phyloP scores from a whole-genome alignment of 2,113 vertebrate genomes.

The Percina caprodes region DNA sequence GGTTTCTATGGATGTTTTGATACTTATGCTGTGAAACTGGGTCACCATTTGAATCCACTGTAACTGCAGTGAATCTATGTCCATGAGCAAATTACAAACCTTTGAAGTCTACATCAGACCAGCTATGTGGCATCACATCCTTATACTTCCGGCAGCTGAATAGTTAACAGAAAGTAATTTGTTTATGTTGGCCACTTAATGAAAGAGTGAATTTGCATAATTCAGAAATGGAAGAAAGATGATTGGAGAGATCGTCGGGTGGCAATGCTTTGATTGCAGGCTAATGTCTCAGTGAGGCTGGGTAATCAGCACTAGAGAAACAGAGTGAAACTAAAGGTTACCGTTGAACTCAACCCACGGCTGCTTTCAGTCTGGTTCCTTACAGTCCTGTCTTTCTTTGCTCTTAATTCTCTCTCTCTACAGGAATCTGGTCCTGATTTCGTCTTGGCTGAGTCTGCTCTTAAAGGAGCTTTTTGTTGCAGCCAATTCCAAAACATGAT shows the following conservation, averaged over 20 bases:
- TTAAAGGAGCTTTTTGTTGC: neutral
- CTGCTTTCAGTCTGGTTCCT: neutral
- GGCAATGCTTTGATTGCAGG: slow-evolving; percentile 50
- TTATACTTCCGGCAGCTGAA: slow-evolving; percentile 1
- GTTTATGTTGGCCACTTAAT: slow-evolving; percentile 52
- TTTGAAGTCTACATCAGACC: neutral
- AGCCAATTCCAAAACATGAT: neutral
- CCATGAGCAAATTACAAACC: neutral
- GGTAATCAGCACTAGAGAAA: slow-evolving; percentile 48
- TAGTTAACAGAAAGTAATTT: slow-evolving; percentile 22
- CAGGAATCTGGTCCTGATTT: neutral
- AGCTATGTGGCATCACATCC: neutral
- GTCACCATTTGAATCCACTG: neutral
- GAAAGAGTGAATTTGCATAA: slow-evolving; percentile 49
- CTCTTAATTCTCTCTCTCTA: neutral
- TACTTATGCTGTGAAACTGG: neutral
- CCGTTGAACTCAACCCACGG: neutral
- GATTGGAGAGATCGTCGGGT: slow-evolving; percentile 53
- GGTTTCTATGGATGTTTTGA: neutral
- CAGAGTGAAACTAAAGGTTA: slow-evolving; percentile 41
- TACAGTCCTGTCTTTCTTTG: neutral
- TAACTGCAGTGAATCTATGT: neutral
- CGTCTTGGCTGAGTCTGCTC: neutral
- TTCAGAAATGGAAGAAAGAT: slow-evolving; percentile 46
- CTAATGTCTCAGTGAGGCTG: slow-evolving; percentile 8